phyloP scores from a whole-genome alignment of 2,797 vertebrate genomes.

The Passerculus sandwichensis region DNA sequence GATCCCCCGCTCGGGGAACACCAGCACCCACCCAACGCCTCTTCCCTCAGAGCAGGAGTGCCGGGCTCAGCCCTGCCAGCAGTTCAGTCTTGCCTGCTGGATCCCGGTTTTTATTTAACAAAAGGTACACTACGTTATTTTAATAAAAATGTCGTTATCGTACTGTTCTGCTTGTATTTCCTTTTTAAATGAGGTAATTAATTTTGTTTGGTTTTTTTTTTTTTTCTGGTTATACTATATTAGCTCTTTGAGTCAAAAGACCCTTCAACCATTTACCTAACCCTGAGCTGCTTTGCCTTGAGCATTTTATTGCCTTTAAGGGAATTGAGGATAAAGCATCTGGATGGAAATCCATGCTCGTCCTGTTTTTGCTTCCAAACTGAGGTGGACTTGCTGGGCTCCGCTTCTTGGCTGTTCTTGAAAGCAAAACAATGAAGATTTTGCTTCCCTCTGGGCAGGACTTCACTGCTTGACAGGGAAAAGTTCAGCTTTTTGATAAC shows the following conservation, averaged over 20 bases:
- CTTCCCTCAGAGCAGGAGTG: fast-evolving
- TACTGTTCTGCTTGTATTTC: background rate
- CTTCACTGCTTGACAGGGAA: background rate
- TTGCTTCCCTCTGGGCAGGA: background rate
- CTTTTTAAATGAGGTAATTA: background rate
- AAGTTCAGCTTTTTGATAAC: background rate
- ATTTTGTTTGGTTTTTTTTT: background rate
- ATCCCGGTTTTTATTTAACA: background rate
- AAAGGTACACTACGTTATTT: background rate
- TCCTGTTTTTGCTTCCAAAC: background rate
- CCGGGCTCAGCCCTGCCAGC: background rate
- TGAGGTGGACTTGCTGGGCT: background rate
- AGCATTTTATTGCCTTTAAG: background rate
- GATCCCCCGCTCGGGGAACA: too few relatives aligned
- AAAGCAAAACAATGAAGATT: background rate
- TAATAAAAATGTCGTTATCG: background rate
- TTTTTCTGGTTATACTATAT: background rate
- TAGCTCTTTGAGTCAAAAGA: background rate
- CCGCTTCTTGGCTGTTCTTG: background rate
- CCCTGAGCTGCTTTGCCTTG: background rate
- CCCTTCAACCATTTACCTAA: background rate
- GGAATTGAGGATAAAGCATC: background rate
- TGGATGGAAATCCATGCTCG: background rate
- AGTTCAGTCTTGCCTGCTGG: background rate
- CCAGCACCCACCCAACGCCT: fast-evolving